Conservation (phyloP, 2,113 vertebrate genomes). For the Megaptera novaeangliae region DNA sequence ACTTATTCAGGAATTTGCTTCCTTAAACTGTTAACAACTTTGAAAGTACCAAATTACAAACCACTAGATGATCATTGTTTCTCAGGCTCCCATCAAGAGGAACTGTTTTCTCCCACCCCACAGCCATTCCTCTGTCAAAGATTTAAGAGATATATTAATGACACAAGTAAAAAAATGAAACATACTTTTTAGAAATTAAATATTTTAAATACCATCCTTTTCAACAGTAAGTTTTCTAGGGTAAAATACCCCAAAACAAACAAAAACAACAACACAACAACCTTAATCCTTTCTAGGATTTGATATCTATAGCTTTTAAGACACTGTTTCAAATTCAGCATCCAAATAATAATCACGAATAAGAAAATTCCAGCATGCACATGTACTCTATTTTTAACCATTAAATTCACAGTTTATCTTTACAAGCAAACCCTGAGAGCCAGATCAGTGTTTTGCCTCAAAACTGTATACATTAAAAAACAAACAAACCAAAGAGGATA, state of each 20-base stretch:
- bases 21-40: slow-evolving; percentile 25
- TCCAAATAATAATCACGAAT: background rate
- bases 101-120: background rate
- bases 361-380: background rate
- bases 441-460: background rate
- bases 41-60: slow-evolving; percentile 26
- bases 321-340: background rate
- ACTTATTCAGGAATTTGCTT: slow-evolving; percentile 18
- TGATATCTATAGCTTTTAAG: background rate
- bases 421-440: background rate
- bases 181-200: background rate
- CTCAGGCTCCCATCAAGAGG: background rate
- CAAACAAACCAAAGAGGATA: background rate
- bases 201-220: slow-evolving; percentile 20
- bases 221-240: background rate
- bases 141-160: background rate
- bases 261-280: background rate
- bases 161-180: slow-evolving; percentile 20
- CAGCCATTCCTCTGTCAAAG: background rate
- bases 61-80: slow-evolving; percentile 17
- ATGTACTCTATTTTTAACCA: background rate
- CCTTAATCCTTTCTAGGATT: background rate
- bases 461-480: background rate
- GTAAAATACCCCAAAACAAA: slow-evolving; percentile 23
- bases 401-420: background rate